Conservation (phyloP, 2,113 vertebrate species). For the Actenoides hombroni region DNA sequence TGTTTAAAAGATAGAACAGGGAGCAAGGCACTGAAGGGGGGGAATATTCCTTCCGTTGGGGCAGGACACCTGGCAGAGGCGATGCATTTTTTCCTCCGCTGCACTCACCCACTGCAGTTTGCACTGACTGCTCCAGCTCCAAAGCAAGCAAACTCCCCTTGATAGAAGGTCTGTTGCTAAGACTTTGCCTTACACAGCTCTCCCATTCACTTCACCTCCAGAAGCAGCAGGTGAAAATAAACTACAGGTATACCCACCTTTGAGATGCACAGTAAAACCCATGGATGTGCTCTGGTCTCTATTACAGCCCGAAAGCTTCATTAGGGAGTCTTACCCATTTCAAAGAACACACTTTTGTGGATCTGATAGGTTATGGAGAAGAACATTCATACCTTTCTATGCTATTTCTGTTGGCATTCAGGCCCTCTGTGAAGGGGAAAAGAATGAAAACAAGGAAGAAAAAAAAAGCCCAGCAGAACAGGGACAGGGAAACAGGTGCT, state of each 20-base stretch:
- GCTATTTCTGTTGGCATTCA: background rate
- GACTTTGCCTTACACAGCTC: background rate
- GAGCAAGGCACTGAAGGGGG: background rate
- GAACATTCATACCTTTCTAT: background rate
- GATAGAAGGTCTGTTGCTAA: background rate
- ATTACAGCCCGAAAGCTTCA: rapidly evolving
- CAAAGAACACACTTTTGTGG: background rate
- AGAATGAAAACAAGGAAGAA: background rate
- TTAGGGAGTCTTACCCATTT: rapidly evolving
- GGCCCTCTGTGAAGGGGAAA: background rate
- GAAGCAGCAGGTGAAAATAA: background rate
- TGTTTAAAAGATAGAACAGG: conserved; percentile 55
- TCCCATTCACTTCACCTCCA: background rate
- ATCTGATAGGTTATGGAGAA: background rate
- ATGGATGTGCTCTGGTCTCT: rapidly evolving
- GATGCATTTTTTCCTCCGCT: background rate
- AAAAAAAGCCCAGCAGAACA: background rate
- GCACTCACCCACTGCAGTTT: background rate
- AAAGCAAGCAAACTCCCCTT: background rate
- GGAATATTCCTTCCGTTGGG: background rate
- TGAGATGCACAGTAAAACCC: background rate
- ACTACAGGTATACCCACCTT: rapidly evolving
- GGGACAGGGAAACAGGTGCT: background rate
- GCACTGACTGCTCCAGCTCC: background rate
- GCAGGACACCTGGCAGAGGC: background rate